phyloP scores from a whole-genome alignment of 2,113 vertebrate species.

The Platycercus adscitus region DNA sequence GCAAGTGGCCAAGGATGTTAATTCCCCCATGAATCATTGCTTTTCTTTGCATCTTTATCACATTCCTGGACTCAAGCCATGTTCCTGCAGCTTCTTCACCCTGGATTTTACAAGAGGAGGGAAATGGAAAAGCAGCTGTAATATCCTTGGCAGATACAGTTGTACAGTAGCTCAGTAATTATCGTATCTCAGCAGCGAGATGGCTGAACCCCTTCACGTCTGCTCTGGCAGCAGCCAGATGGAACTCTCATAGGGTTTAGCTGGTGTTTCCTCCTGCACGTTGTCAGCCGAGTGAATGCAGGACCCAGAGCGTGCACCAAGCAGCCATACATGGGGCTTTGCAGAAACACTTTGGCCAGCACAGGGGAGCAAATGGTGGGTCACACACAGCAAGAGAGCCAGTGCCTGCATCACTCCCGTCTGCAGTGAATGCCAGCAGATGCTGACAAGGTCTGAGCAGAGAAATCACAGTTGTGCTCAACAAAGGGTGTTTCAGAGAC shows the following conservation, averaged over 20 bases:
- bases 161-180: constrained; percentile 29
- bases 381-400: fast-evolving
- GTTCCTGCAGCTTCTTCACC: constrained; percentile 8
- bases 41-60: constrained; percentile 44
- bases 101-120: neutral
- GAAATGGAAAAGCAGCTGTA: constrained; percentile 15
- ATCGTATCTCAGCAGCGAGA: neutral
- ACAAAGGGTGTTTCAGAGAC: neutral
- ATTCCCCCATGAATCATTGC: neutral
- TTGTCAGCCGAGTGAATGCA: fast-evolving
- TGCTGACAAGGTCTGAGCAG: neutral
- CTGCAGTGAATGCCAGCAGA: neutral
- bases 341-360: neutral
- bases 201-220: neutral
- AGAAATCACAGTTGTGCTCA: neutral
- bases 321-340: neutral
- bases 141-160: constrained; percentile 32
- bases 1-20: neutral
- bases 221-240: neutral
- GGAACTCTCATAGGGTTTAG: neutral
- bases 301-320: fast-evolving
- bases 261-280: neutral
- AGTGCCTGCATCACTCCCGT: neutral
- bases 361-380: neutral
- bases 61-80: constrained; percentile 26